Base-by-base conservation (phyloP, 2,888 invertebrate species). In the Itoplectis maculator region DNA sequence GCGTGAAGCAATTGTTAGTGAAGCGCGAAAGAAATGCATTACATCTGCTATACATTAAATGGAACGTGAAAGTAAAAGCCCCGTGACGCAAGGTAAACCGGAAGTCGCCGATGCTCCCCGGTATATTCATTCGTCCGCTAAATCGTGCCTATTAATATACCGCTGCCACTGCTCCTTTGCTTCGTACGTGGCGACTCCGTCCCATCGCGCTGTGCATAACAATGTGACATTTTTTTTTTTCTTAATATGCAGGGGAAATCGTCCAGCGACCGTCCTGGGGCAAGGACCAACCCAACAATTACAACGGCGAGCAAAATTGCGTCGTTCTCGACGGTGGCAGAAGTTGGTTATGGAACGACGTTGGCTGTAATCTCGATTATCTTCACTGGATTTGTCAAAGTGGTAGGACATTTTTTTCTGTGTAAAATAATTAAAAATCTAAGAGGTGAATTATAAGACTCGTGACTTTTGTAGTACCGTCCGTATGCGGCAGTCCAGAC, bases 301-400 rank as follows among this genome's bases (percentile, higher is more conserved):
- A 98, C 94, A 98, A 98, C 91, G 98, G 98, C 0, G 97, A 98
- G 89, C 98, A 98, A 92, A 98, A 98, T 92, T 98, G 98, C 93
- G 97, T 96, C n/a, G 98, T 98, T 13, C 94, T 98, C 85, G 98
- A 98, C 91, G 98, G 98, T 0, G 98, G 97, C 0, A 94, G 97
- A 66, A 95, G 96, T 82, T 98, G 98, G 98, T 94, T 96, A 0
- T 98, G 98, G 98, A 98, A 98, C 92, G 98, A 98, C 93, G 98
- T 98, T 29, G 98, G 98, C 70, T 98, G 98, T 92, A 98, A 98
- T 93, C 95, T 98, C 79, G 98, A 98, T 93, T 98, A 98, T 90
- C 94, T 98, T 77, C 97, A 97, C 93, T 98, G 98, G 96, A 97
- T 98, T 90, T 98, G 98, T 93, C 97, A 98, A 93, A 96, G 97